Base-by-base conservation (phyloP, 1,140 invertebrate genomes). In the Leptinotarsa defecta region DNA sequence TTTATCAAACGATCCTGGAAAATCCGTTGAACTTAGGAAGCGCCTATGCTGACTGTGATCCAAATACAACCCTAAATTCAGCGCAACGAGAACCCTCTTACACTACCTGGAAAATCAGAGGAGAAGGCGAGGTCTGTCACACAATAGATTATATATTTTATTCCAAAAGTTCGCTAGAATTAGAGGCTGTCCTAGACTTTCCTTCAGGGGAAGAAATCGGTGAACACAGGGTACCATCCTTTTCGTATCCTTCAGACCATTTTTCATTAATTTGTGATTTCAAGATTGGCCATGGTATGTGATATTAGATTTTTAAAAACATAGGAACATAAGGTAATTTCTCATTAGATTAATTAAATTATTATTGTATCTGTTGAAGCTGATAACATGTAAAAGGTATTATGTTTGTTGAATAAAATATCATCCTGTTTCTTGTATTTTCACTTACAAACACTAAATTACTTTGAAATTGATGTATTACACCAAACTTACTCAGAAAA, bases 101-200 rank as follows among this genome's bases (percentile, higher is more conserved):
- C 81, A 95, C 93, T 0, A 94, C 93, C 0, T 95, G 93, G 93
- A 95, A 94, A 83, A 87, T 94, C 17, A 86, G 93, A 6, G 91
- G 90, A 73, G 90, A 92, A 78, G 91, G 90, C 3, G 93, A 94
- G 84, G 86, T 89, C 15, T 92, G 92, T 73, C 91, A 93, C 78
- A 94, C 93, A 2, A 91, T 95, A 65, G 94, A 95, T 85, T 95
- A 95, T 84, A 89, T 95, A 2, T 95, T 94, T 86, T 92, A 91
- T 82, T 89, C 89, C 2, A 87, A 87, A 75, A 84, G 89, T 57
- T 83, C 86, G 48, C 86, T 94, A 1, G 86, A 87, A 78, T 88
- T 93, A 2, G 87, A 89, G 27, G 87, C 88, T 15, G 85, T 93
- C 3, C 81, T 94, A 15, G 86, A 90, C 24, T 88, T 94, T 73